Evolutionary conservation across 2,888 invertebrate species (phyloP).

Genomic region (Tetropium fuscum): DNA sequence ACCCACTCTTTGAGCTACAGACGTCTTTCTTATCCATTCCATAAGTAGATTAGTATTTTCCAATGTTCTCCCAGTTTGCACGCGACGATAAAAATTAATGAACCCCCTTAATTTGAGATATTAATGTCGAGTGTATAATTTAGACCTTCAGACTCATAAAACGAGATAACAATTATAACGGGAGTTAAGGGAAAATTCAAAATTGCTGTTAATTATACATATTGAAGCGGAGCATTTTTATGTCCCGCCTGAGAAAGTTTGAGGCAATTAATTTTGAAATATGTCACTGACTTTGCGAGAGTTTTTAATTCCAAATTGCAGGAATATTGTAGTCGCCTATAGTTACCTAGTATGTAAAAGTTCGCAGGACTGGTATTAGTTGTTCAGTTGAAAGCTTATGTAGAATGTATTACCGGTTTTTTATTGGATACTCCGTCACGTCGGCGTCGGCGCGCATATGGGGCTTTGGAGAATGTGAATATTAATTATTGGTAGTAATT

Average conservation of each 20-base stretch:
- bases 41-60: background rate
- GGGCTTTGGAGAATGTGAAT: too few species aligned
- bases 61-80: background rate
- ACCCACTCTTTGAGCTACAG: too few species aligned
- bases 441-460: too few species aligned
- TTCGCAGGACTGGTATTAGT: too few species aligned
- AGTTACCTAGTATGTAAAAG: constrained; percentile 16
- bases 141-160: background rate
- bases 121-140: background rate
- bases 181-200: background rate
- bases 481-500: too few species aligned
- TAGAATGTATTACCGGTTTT: too few species aligned
- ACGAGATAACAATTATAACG: background rate
- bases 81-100: background rate
- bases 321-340: constrained; percentile 3
- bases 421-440: too few species aligned
- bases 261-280: constrained; percentile 13
- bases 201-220: constrained; percentile 5
- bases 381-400: too few species aligned
- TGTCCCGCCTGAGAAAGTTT: background rate
- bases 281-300: constrained; percentile 1
- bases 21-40: too few species aligned
- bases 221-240: constrained; percentile 5
- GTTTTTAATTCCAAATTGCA: constrained; percentile 19
- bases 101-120: background rate